These are phyloP conservation scores for Puntigrus tetrazona DNA, from an alignment of 2,113 vertebrate species.

Conservation along the genomic window DNA sequence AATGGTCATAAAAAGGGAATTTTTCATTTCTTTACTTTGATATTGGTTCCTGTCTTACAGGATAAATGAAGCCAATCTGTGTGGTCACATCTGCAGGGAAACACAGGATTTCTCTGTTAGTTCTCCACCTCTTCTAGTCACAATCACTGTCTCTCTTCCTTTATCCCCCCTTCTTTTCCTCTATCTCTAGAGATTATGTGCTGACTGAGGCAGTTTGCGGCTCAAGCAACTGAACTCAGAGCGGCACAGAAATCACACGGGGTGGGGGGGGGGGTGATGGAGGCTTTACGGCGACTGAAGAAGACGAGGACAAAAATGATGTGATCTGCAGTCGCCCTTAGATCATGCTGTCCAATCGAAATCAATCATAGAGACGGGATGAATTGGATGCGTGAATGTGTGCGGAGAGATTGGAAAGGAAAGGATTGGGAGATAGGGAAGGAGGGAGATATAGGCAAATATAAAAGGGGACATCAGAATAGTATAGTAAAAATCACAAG, in stretches of 20 bases:
- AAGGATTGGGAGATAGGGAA: constrained; percentile 11
- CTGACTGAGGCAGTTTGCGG: constrained; percentile 75
- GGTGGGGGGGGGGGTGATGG: not conserved
- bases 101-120: constrained; percentile 24
- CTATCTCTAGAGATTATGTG: constrained; percentile 68
- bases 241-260: constrained; percentile 35
- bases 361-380: constrained; percentile 56
- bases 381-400: constrained; percentile 51
- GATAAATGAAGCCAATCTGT: not conserved
- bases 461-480: constrained; percentile 49
- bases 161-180: constrained; percentile 42
- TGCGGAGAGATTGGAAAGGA: constrained; percentile 4
- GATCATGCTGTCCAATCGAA: constrained; percentile 59
- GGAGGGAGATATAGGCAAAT: constrained; percentile 26
- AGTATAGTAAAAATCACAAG: constrained; percentile 10
- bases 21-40: not conserved
- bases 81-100: constrained; percentile 27
- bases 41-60: not conserved
- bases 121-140: constrained; percentile 15
- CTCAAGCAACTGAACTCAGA: constrained; percentile 55
- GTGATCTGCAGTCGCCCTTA: constrained; percentile 59
- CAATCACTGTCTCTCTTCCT: constrained; percentile 48
- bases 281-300: not conserved
- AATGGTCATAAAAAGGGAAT: not conserved
- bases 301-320: constrained; percentile 48